A percentile compares a stretch with the other conserved stretches of the same genome.
phyloP scores from a whole-genome alignment of 2,888 invertebrate genomes.

The Globia sparganii region DNA sequence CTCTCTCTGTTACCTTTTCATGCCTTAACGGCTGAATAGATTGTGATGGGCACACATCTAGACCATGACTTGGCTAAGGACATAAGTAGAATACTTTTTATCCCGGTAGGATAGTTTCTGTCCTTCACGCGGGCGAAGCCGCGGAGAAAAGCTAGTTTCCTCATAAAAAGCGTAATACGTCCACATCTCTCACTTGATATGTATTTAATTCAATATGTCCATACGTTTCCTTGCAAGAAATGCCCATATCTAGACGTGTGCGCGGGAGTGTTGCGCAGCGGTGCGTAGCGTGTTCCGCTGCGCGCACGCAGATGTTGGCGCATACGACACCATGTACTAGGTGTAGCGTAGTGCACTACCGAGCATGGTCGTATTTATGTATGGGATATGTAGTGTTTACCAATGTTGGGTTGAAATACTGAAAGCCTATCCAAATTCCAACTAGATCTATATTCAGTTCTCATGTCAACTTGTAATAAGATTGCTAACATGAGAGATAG shows the following conservation, averaged over 20 bases:
- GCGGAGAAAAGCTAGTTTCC: neutral
- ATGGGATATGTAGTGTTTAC: neutral
- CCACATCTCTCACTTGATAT: conserved; percentile 1
- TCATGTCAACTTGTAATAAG: neutral
- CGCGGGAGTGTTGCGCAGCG: conserved; percentile 44
- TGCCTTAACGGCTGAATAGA: neutral
- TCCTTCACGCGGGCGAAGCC: neutral
- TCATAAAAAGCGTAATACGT: no score
- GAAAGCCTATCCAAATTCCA: neutral
- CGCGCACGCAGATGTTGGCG: conserved; percentile 34
- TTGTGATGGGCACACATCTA: no score
- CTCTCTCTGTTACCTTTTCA: neutral
- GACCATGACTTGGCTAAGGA: no score
- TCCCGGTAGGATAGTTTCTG: neutral
- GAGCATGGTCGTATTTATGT: neutral
- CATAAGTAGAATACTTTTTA: neutral
- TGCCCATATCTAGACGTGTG: conserved; percentile 16
- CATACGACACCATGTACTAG: conserved; percentile 21
- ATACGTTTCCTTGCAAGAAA: conserved; percentile 42
- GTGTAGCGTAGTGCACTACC: neutral
- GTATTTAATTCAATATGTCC: conserved; percentile 2
- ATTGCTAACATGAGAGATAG: neutral
- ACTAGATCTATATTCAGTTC: neutral
- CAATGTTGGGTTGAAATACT: neutral
- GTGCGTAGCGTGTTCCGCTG: conserved; percentile 58